Evolutionary conservation across 2,888 invertebrate species (phyloP).

Genomic region (Alcis repandata): DNA sequence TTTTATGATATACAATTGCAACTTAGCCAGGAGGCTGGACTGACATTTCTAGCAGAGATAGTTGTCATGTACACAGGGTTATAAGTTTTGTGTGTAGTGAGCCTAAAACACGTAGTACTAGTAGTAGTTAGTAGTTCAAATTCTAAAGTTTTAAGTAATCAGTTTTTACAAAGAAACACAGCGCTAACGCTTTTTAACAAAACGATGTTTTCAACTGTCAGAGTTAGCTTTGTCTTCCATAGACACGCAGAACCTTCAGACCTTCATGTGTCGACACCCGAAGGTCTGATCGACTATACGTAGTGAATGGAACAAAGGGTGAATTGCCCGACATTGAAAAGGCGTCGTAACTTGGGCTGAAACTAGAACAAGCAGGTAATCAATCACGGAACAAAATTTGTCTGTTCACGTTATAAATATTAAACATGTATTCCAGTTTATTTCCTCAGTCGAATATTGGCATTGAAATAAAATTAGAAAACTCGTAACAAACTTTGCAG

Average conservation of each 20-base stretch:
- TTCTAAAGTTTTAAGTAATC: too few species aligned
- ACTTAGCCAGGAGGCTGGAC: too few species aligned
- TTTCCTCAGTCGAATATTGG: background rate
- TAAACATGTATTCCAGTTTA: background rate
- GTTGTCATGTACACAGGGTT: too few species aligned
- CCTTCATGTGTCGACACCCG: background rate
- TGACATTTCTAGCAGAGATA: too few species aligned
- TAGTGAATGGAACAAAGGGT: constrained; percentile 5
- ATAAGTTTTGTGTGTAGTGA: too few species aligned
- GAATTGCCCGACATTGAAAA: background rate
- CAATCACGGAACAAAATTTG: background rate
- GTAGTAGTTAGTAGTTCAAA: too few species aligned
- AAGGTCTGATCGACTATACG: background rate
- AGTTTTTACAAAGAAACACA: too few species aligned
- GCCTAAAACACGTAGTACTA: too few species aligned
- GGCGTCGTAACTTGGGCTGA: background rate
- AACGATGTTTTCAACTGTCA: background rate
- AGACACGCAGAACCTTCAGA: too few species aligned
- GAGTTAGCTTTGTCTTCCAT: too few species aligned
- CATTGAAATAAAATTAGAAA: background rate
- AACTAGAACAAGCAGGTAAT: background rate
- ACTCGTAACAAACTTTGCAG: background rate
- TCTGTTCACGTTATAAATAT: background rate
- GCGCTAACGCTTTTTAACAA: too few species aligned
- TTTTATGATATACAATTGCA: background rate